Conservation (phyloP, 2,888 invertebrate genomes). For the Volucella inflata region DNA sequence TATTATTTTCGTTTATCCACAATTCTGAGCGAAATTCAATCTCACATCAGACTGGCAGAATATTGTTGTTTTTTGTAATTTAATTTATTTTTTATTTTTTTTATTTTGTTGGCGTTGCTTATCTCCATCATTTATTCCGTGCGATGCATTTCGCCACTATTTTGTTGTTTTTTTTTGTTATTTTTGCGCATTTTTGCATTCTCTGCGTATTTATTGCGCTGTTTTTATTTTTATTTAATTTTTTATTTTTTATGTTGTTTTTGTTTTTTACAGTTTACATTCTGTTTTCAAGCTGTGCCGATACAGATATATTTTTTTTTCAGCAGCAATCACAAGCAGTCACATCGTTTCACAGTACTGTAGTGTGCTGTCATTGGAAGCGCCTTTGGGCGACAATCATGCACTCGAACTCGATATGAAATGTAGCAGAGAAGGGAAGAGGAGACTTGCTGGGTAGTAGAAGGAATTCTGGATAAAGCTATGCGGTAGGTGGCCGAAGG, state of each 20-base stretch:
- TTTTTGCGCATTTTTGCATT: constrained; percentile 28
- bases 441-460: constrained; percentile 25
- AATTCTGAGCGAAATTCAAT: constrained; percentile 15
- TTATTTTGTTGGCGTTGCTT: neutral
- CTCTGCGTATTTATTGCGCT: neutral
- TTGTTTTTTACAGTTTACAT: constrained; percentile 28
- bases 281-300: constrained; percentile 29
- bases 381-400: constrained; percentile 66
- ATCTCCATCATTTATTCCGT: constrained; percentile 1
- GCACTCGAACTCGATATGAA: constrained; percentile 26
- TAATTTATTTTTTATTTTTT: neutral
- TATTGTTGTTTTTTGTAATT: constrained; percentile 6
- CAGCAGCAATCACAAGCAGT: constrained; percentile 23
- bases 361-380: constrained; percentile 58
- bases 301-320: constrained; percentile 27
- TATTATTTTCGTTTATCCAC: neutral
- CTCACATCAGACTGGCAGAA: constrained; percentile 17
- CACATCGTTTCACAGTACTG: constrained; percentile 43
- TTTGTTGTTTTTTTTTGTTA: too few species aligned
- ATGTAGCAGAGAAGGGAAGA: neutral
- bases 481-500: constrained; percentile 62
- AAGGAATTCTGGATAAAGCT: constrained; percentile 18
- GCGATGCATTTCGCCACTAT: constrained; percentile 2
- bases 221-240: constrained; percentile 19
- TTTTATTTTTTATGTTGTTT: constrained; percentile 10